Conservation (phyloP, 2,113 vertebrate species). For the Haemorhous mexicanus region DNA sequence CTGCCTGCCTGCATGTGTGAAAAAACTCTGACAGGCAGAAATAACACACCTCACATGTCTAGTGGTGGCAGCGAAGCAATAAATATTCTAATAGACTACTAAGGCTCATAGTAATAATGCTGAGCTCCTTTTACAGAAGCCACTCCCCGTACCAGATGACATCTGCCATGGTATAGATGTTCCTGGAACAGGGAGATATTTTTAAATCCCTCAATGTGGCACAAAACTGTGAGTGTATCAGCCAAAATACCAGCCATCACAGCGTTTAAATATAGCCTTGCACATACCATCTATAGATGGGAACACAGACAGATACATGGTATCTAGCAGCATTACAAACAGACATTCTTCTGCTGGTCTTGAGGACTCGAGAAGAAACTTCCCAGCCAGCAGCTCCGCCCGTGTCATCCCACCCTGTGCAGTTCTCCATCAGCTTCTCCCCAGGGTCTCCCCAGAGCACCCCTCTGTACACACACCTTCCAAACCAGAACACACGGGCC, state of each 20-base stretch:
- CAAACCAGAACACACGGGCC: not conserved
- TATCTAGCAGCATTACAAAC: constrained; percentile 21
- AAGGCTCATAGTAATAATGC: constrained; percentile 26
- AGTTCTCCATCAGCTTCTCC: not conserved
- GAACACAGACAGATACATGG: constrained; percentile 32
- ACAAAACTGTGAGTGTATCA: constrained; percentile 66
- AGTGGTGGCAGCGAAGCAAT: constrained; percentile 29
- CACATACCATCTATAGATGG: constrained; percentile 28
- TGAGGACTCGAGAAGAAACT: not conserved
- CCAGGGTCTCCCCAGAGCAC: not conserved
- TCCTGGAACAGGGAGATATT: constrained; percentile 65
- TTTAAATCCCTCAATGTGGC: constrained; percentile 60
- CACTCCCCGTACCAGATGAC: constrained; percentile 20
- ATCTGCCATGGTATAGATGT: constrained; percentile 51
- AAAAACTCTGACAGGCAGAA: constrained; percentile 60
- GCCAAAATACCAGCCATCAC: constrained; percentile 69
- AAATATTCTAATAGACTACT: constrained; percentile 44
- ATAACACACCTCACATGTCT: constrained; percentile 26
- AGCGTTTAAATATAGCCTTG: constrained; percentile 58
- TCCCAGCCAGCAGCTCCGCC: not conserved
- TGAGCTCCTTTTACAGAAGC: constrained; percentile 22
- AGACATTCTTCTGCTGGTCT: not conserved
- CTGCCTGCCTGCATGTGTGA: constrained; percentile 53
- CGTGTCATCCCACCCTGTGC: accelerated
- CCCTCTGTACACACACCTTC: not conserved